A percentile compares a stretch with the other conserved stretches of the same genome.
These are phyloP conservation scores for Caretta caretta DNA, from an alignment of 2,113 vertebrate species.

Conservation along the genomic window DNA sequence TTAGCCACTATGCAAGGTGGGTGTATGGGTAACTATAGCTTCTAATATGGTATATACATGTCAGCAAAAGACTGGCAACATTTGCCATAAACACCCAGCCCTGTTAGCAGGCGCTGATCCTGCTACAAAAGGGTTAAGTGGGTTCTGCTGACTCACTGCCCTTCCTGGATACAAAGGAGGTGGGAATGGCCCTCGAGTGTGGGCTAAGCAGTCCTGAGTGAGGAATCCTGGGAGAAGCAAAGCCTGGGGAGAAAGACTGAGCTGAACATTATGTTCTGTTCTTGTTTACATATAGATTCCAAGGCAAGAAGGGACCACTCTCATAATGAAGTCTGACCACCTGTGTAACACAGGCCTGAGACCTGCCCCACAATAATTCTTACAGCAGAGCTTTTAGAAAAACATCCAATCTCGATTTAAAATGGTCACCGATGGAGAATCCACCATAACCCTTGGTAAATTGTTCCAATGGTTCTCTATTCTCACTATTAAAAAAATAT, in stretches of 20 bases:
- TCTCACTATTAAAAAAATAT: too few relatives aligned
- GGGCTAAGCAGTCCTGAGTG: conserved; percentile 5
- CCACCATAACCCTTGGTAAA: too few relatives aligned
- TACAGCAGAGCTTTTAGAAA: too few relatives aligned
- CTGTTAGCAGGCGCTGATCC: background rate
- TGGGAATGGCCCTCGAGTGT: background rate
- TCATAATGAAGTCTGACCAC: background rate
- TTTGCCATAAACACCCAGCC: background rate
- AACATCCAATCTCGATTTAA: too few relatives aligned
- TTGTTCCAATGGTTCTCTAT: too few relatives aligned
- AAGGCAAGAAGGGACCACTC: background rate
- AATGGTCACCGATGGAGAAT: too few relatives aligned
- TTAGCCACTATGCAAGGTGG: too few relatives aligned
- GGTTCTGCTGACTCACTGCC: accelerated
- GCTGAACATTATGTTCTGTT: background rate
- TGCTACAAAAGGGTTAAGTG: background rate
- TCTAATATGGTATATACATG: background rate
- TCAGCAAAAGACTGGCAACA: too few relatives aligned
- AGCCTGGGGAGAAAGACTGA: background rate
- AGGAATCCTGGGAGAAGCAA: conserved; percentile 10
- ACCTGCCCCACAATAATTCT: too few relatives aligned
- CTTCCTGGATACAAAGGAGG: background rate
- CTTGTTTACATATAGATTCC: background rate
- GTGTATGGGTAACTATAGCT: accelerated
- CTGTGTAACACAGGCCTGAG: too few relatives aligned